Percentiles rank a stretch among this genome's conserved stretches.
phyloP scores from a whole-genome alignment of 2,797 vertebrate genomes.

The Microchirus variegatus region DNA sequence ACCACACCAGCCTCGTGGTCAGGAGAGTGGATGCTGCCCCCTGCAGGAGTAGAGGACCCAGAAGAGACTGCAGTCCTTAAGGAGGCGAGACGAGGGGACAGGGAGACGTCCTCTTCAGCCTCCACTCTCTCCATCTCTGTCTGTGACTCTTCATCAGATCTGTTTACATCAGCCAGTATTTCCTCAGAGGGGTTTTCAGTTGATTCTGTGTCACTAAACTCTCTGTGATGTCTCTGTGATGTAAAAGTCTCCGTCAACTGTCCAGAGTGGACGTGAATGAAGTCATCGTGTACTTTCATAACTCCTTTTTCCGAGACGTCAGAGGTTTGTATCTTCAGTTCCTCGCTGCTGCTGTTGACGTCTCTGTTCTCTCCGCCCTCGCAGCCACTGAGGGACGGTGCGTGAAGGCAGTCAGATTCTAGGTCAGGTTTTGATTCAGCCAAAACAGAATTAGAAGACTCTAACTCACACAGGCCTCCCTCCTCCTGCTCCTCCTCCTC shows the following conservation, averaged over 20 bases:
- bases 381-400: constrained; percentile 24
- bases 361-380: constrained; percentile 26
- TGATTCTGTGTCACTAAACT: not conserved
- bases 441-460: constrained; percentile 12
- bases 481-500: constrained; percentile 40
- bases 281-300: constrained; percentile 7
- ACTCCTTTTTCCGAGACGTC: constrained; percentile 5
- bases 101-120: constrained; percentile 2
- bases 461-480: constrained; percentile 5
- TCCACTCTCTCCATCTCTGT: not conserved
- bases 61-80: not conserved
- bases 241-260: constrained; percentile 1
- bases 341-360: constrained; percentile 11
- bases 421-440: constrained; percentile 32
- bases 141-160: constrained; percentile 16
- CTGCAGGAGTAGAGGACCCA: constrained; percentile 36
- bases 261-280: not conserved
- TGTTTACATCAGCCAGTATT: not conserved
- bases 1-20: not conserved
- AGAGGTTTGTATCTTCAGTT: constrained; percentile 21
- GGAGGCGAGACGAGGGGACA: constrained; percentile 3
- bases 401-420: constrained; percentile 24
- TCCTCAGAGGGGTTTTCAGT: not conserved
- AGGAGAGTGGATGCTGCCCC: constrained; percentile 39
- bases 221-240: not conserved